phyloP scores from a whole-genome alignment of 2,113 vertebrate species.

The Datnioides undecimradiatus region DNA sequence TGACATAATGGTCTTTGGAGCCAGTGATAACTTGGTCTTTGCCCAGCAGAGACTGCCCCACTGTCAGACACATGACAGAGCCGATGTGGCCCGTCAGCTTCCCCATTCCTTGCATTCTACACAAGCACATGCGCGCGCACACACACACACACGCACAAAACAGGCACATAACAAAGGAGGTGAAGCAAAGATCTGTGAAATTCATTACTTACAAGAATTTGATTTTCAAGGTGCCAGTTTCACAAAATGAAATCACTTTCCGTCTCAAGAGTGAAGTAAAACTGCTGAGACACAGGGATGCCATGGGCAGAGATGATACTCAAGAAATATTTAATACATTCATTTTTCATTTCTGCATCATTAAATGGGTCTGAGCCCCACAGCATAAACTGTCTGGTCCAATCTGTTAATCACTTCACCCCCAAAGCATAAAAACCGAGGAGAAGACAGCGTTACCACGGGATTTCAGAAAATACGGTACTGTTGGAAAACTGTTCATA shows the following conservation, averaged over 20 bases:
- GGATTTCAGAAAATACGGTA: conserved; percentile 38
- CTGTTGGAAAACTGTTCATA: neutral
- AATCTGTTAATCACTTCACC: conserved; percentile 60
- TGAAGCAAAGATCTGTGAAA: conserved; percentile 50
- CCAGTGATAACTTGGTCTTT: conserved; percentile 97
- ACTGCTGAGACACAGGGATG: conserved; percentile 45
- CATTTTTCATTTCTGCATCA: conserved; percentile 68
- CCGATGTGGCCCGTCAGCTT: conserved; percentile 96
- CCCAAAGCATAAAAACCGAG: conserved; percentile 26
- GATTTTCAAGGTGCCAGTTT: conserved; percentile 42
- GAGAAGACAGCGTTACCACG: neutral
- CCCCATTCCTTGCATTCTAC: conserved; percentile 91
- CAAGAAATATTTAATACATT: conserved; percentile 49
- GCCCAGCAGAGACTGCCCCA: conserved; percentile 89
- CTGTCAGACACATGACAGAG: conserved; percentile 96
- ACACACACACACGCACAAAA: conserved; percentile 24
- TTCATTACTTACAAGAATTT: conserved; percentile 19
- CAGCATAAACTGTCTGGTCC: conserved; percentile 58
- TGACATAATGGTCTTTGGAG: conserved; percentile 98
- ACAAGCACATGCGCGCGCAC: conserved; percentile 17
- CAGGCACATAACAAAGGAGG: conserved; percentile 1
- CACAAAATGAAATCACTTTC: conserved; percentile 48
- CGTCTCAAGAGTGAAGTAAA: conserved; percentile 32
- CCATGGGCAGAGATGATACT: conserved; percentile 43
- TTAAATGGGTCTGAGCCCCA: conserved; percentile 60